Evolutionary conservation across 2,113 vertebrate genomes (phyloP), one percentile per base, ranked within the genome.

Genomic region (Hydropotes inermis): DNA sequence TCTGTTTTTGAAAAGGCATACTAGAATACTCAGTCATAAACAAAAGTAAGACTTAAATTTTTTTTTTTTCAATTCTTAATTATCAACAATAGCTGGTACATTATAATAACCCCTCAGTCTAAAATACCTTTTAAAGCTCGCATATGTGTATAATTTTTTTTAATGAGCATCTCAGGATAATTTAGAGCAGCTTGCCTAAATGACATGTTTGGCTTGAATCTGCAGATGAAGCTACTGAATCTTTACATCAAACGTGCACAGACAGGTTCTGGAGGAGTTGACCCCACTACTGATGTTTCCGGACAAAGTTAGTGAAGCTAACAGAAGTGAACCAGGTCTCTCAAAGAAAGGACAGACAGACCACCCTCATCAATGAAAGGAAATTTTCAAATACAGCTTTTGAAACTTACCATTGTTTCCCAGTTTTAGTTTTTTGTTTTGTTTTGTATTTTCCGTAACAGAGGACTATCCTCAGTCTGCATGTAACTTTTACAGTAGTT

Each of bases 171-270:
- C 50, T 61, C 60, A 43, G 57, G 36, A 3, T 57, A 43, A 61
- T 13, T 58, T 33, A 55, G 50, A 74, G 54, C 28, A 12, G 2
- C 60, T 57, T 47, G 14, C 45, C 95, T 97, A 76, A 28, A 43
- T 97, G 52, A 94, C 16, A 12, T 94, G 96, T 98, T 92, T 98
- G 95, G 27, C 84, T 99, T 98, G 9, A 96, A 91, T 97, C 98
- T 97, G 10, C 98, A 99, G 99, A 99, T 99, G 99, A 99, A 99
- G 98, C 99, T 99, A 98, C 97, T 99, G 98, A 99, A 99, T 98
- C 99, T 99, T 87, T 99, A 99, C 98, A 99, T 99, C 99, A 99
- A 99, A 97, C 99, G 99, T 30, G 99, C 99, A 98, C 99, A 99
- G 88, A 99, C 99, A 3, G 99, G 99, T 97, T 99, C 99, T 93